Evolutionary conservation across 1,140 invertebrate genomes (phyloP).

Genomic region (Drosophila bocqueti): DNA sequence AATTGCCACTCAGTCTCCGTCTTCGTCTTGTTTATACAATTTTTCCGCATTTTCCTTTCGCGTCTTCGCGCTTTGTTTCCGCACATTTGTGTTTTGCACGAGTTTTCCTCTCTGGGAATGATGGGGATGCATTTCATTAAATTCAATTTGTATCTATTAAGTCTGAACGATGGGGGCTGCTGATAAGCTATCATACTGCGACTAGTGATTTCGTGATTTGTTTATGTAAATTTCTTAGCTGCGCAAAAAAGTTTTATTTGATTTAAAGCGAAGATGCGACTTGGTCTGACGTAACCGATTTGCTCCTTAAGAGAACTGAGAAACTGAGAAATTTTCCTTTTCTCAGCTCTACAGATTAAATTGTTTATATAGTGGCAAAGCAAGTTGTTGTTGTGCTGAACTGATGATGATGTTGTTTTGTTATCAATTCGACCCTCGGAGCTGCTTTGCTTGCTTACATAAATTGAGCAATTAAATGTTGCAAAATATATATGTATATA

Average conservation of each 20-base stretch:
- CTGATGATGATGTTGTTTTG: conserved; percentile 19
- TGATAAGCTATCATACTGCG: conserved; percentile 47
- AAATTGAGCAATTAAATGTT: conserved; percentile 53
- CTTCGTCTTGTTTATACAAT: conserved; percentile 10
- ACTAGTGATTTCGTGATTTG: conserved; percentile 53
- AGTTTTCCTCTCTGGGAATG: conserved; percentile 29
- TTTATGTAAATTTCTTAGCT: conserved; percentile 54
- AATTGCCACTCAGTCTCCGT: conserved; percentile 14
- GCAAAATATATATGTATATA: conserved; percentile 44
- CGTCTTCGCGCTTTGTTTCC: conserved; percentile 24
- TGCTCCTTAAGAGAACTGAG: conserved; percentile 6
- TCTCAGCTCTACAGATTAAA: conserved; percentile 37
- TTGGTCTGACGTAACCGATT: conserved; percentile 10
- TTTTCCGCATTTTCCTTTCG: conserved; percentile 8
- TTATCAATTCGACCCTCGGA: conserved; percentile 57
- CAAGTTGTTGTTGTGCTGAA: conserved; percentile 9
- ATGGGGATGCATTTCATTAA: conserved; percentile 52
- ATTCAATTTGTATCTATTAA: conserved; percentile 59
- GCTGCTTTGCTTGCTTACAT: conserved; percentile 31
- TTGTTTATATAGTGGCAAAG: conserved; percentile 21
- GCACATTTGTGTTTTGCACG: conserved; percentile 31
- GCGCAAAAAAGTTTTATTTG: conserved; percentile 58
- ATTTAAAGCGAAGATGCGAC: conserved; percentile 19
- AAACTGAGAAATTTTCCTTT: conserved; percentile 19
- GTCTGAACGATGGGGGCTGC: conserved; percentile 29